Conservation (phyloP, 1,140 invertebrate genomes). For the Chironomus striatipennis region DNA sequence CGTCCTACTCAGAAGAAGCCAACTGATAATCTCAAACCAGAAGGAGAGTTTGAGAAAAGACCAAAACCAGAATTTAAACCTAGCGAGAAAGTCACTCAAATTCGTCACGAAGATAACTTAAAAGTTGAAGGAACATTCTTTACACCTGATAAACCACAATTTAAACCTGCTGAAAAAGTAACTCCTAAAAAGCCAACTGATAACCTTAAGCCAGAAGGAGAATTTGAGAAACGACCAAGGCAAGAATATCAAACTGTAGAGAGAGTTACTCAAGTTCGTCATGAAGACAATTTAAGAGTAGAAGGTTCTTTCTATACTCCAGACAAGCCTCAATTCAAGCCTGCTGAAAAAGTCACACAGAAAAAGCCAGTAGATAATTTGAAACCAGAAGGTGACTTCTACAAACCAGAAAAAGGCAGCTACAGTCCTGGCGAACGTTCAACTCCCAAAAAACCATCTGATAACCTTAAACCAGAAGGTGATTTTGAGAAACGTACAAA, state of each 20-base stretch:
- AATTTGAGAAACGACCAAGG: slow-evolving; percentile 45
- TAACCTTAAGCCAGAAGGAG: slow-evolving; percentile 53
- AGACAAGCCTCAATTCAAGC: no score
- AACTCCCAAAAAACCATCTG: slow-evolving; percentile 44
- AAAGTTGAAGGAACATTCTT: slow-evolving; percentile 59
- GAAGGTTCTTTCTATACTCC: no score
- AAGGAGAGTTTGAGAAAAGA: slow-evolving; percentile 55
- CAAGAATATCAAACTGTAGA: slow-evolving; percentile 42
- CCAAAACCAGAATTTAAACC: slow-evolving; percentile 34
- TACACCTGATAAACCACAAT: slow-evolving; percentile 38
- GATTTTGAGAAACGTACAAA: slow-evolving; percentile 37
- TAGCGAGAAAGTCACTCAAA: slow-evolving; percentile 44
- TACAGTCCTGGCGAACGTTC: slow-evolving; percentile 40
- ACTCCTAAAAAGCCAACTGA: slow-evolving; percentile 45
- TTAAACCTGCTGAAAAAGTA: slow-evolving; percentile 36
- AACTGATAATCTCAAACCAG: slow-evolving; percentile 56
- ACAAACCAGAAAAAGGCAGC: slow-evolving; percentile 38
- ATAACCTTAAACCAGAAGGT: slow-evolving; percentile 47
- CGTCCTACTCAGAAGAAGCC: slow-evolving; percentile 45
- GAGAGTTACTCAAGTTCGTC: slow-evolving; percentile 38
- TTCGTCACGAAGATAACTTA: slow-evolving; percentile 45
- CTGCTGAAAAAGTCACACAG: slow-evolving; percentile 23
- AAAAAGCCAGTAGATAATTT: no score
- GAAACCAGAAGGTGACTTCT: slow-evolving; percentile 50
- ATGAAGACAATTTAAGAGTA: no score